Evolutionary conservation across 2,113 vertebrate species (phyloP), one percentile per base, ranked within the genome.

Genomic region (Callorhinus ursinus): DNA sequence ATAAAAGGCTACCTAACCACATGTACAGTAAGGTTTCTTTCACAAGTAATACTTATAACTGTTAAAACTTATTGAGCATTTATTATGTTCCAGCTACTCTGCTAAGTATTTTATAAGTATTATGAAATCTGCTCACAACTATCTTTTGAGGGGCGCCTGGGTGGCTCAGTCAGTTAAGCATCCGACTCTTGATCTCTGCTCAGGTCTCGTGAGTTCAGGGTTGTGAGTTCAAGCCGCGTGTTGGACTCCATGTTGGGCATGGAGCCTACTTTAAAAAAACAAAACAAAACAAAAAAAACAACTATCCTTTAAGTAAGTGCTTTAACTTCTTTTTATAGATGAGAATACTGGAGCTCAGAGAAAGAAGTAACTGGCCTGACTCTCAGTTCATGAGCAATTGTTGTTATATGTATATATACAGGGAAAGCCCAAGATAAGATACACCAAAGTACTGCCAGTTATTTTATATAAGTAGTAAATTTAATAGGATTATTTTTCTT

Each of bases 261-360:
- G 33, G n/a, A 69, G 67, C 33, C 67, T 36, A 36, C 67, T 69
- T 69, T 36, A 36, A 69, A 69, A 69, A 69, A 69, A 19, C 8
- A 69, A 69, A 69, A n/a, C 16, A 69, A 69, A 69, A 19, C 16
- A 69, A 36, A 69, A 9, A 69, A 69, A 33, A 81, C 5, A 80
- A 74, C 36, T 59, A 31, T n/a, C 33, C 5, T 72, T 13, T 46
- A 72, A 55, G 9, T 57, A 42, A 59, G 7, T 65, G 57, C 28
- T 96, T 95, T 91, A 57, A 86, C 57, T 93, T 36, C 13, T 92
- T 96, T 85, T 89, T 80, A 31, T 39, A 87, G 13, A 31, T 86
- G 15, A 92, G 22, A 88, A 96, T 88, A 93, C n/a, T 87, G 5
- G 22, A 71, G 26, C 53, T 94, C 65, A 71, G 33, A 36, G 36